Percentiles rank a stretch among this genome's conserved stretches.
Evolutionary conservation across 2,113 vertebrate species (phyloP).

Genomic region (Jaculus jaculus): DNA sequence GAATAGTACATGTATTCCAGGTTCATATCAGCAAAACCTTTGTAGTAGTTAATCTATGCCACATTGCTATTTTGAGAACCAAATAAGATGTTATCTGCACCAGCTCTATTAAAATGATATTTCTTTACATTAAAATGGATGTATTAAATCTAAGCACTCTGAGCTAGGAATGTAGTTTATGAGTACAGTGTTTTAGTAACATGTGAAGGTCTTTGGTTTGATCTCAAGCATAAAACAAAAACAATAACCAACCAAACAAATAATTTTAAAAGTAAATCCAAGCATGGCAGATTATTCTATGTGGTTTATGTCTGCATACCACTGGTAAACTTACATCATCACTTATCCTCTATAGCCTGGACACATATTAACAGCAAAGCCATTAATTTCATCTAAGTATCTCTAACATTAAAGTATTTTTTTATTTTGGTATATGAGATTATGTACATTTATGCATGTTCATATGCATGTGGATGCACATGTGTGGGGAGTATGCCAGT

Average conservation of each 20-base stretch:
- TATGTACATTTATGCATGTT: too few relatives aligned
- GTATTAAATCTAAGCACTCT: constrained; percentile 20
- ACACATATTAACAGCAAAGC: neutral
- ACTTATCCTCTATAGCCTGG: neutral
- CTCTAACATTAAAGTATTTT: neutral
- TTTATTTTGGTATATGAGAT: too few relatives aligned
- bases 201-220: too few relatives aligned
- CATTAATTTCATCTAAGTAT: neutral
- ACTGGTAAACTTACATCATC: neutral
- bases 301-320: neutral
- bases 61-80: constrained; percentile 39
- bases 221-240: too few relatives aligned
- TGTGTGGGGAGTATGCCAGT: too few relatives aligned
- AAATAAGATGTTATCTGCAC: neutral
- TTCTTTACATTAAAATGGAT: neutral
- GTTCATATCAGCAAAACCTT: constrained; percentile 27
- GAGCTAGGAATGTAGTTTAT: too few relatives aligned
- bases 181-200: too few relatives aligned
- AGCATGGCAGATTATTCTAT: neutral
- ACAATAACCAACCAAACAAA: neutral
- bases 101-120: neutral
- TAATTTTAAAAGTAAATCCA: neutral
- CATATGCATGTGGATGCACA: too few relatives aligned
- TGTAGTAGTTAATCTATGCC: constrained; percentile 22
- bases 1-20: neutral